Percentiles rank a stretch among this genome's conserved stretches.
phyloP scores from a whole-genome alignment of 2,113 vertebrate genomes.

The Eublepharis macularius region DNA sequence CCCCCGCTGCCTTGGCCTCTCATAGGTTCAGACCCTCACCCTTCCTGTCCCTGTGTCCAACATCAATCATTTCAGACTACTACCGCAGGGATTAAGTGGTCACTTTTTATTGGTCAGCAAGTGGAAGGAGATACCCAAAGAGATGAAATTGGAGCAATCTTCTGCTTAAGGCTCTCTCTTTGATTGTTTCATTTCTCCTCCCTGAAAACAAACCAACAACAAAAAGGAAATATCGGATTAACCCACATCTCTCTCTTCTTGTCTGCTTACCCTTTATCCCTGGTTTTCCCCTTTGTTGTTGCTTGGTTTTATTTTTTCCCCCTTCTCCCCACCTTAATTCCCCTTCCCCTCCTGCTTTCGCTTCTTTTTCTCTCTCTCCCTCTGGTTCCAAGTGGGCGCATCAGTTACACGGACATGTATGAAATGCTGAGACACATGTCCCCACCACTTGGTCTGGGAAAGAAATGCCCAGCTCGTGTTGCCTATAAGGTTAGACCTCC shows the following conservation, averaged over 20 bases:
- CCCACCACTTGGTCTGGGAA: slow-evolving; percentile 98
- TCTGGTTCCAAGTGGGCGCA: slow-evolving; percentile 87
- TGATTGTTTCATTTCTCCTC: slow-evolving; percentile 26
- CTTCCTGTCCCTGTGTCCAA: slow-evolving; percentile 68
- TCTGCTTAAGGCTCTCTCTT: slow-evolving; percentile 17
- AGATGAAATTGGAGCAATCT: slow-evolving; percentile 49
- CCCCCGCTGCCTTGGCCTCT: neutral
- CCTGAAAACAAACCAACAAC: slow-evolving; percentile 40
- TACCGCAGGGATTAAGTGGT: slow-evolving; percentile 66
- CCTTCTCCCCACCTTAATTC: neutral
- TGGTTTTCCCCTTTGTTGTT: slow-evolving; percentile 25
- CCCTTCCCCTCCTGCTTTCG: slow-evolving; percentile 18
- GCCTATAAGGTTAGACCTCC: slow-evolving; percentile 96
- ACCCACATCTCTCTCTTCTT: slow-evolving; percentile 86
- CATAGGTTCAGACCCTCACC: slow-evolving; percentile 59
- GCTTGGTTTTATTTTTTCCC: slow-evolving; percentile 25
- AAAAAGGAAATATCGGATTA: slow-evolving; percentile 76
- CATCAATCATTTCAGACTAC: slow-evolving; percentile 66
- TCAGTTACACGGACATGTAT: slow-evolving; percentile 99
- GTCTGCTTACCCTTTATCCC: slow-evolving; percentile 68
- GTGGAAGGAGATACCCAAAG: slow-evolving; percentile 50
- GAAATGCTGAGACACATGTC: slow-evolving; percentile 99
- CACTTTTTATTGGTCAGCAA: slow-evolving; percentile 13
- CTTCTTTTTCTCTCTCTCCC: slow-evolving; percentile 59
- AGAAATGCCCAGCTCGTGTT: slow-evolving; percentile 97